Base-by-base conservation (phyloP, 2,797 vertebrate genomes). In the Sitta carolinensis region DNA sequence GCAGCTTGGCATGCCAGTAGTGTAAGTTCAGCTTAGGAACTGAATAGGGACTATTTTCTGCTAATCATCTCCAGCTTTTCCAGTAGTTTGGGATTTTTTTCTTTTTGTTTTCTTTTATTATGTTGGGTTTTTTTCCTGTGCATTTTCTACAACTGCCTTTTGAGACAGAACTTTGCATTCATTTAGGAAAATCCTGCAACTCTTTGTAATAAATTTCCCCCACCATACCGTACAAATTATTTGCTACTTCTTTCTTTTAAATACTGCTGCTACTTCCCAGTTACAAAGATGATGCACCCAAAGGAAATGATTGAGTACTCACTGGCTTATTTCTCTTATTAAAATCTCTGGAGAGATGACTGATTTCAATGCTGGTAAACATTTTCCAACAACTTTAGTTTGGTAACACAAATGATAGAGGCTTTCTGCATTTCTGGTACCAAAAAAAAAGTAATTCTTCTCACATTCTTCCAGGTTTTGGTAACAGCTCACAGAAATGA, bases 1-100 rank as follows among this genome's bases (percentile, higher is more conserved):
- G 58, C 40, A 78, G 38, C n/a, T 90, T 83, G 67, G 34, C 21
- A 21, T 13, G 27, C 58, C 26, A 27, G 23, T 50, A 57, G 32
- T 23, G 21, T 36, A 59, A 47, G 5, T 36, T 92, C 62, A 80
- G 21, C 5, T 47, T 42, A 81, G 29, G 62, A 91, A 43, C 20
- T 13, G 26, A 58, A 70, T 21, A 13, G 23, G 8, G 21, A 70
- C 25, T 70, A 13, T 68, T 77, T 84, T 72, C 81, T 51, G 15
- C 26, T 90, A 73, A 89, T 67, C 77, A 15, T 18, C 27, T 48
- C 15, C 42, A 79, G 63, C 25, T 84, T 92, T 90, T 87, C 30
- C 32, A 79, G 32, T 9, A 30, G 1, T 29, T 36, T 47, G 29
- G 21, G 32, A 3, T 11, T n/a, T 0, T 2, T 8, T 30, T 17